Conservation (phyloP, 1,140 invertebrate genomes). For the Drosophila sulfurigaster region DNA sequence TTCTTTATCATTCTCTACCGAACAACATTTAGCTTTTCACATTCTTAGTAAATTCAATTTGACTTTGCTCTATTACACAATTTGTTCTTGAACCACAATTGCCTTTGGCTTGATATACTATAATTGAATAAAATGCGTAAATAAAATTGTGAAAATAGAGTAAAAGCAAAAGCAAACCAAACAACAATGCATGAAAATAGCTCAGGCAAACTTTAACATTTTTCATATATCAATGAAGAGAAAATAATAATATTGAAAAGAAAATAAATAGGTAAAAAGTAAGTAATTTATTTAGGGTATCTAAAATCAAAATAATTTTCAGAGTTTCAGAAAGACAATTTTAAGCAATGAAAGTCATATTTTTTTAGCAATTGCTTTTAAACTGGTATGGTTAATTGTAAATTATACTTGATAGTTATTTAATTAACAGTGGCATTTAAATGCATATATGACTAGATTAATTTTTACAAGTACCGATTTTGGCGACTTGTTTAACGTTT, state of each 20-base stretch:
- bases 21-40: constrained; percentile 42
- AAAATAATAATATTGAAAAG: background rate
- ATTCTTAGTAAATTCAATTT: constrained; percentile 72
- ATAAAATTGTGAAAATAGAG: constrained; percentile 59
- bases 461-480: too few species aligned
- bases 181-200: constrained; percentile 41
- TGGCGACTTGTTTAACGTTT: too few species aligned
- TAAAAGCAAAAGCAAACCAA: constrained; percentile 37
- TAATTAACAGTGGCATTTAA: too few species aligned
- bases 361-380: too few species aligned
- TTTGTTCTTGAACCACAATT: constrained; percentile 51
- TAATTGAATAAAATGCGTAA: constrained; percentile 78
- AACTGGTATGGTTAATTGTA: too few species aligned
- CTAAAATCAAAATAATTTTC: too few species aligned
- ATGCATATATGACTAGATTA: too few species aligned
- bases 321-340: too few species aligned
- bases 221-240: constrained; percentile 2
- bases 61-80: constrained; percentile 68
- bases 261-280: background rate
- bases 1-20: background rate
- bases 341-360: too few species aligned
- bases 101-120: constrained; percentile 38
- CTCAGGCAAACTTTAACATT: constrained; percentile 52
- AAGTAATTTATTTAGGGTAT: too few species aligned
- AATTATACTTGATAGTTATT: too few species aligned